phyloP scores from a whole-genome alignment of 2,113 vertebrate species.

The Lutjanus erythropterus region DNA sequence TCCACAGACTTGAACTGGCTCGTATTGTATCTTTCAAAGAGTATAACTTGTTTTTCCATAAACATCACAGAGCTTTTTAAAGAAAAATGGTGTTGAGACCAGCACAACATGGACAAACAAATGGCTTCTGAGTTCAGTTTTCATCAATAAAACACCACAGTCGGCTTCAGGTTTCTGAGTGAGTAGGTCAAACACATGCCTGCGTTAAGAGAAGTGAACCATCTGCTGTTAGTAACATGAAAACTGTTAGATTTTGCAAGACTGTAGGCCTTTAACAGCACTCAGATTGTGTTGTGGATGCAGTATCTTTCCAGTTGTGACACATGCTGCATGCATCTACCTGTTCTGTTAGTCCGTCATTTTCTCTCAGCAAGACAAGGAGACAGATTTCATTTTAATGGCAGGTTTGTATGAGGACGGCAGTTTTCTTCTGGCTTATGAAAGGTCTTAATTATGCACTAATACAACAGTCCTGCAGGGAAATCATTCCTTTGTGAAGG shows the following conservation, averaged over 20 bases:
- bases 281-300: neutral
- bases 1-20: conserved; percentile 23
- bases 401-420: neutral
- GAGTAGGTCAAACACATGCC: conserved; percentile 14
- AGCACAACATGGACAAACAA: conserved; percentile 11
- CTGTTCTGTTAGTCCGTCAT: neutral
- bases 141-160: neutral
- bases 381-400: neutral
- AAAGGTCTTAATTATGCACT: neutral
- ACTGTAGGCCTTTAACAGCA: neutral
- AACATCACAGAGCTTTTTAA: neutral
- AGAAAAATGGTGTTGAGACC: neutral
- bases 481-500: neutral
- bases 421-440: neutral
- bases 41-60: neutral
- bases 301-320: neutral
- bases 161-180: neutral
- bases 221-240: neutral
- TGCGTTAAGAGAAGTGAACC: neutral
- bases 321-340: conserved; percentile 27
- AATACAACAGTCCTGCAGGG: neutral
- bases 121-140: neutral
- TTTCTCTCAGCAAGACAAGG: neutral
- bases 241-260: neutral
- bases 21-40: conserved; percentile 5